Percentiles rank a stretch among this genome's conserved stretches.
Evolutionary conservation across 2,888 invertebrate genomes (phyloP).

Genomic region (Hirtodrosophila alboralis): DNA sequence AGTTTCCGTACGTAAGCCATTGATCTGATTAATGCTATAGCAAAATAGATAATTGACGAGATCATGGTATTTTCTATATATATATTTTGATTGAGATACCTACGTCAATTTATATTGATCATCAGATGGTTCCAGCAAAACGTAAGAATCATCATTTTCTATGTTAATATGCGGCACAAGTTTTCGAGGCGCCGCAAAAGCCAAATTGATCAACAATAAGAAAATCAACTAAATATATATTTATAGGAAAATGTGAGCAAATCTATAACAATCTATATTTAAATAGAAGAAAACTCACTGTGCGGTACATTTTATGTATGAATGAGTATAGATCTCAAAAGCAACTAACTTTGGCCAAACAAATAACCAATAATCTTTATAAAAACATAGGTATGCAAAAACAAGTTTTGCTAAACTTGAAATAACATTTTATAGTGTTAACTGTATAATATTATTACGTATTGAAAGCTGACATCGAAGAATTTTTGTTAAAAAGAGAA

Average conservation of each 20-base stretch:
- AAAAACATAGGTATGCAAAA: background rate
- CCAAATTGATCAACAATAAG: too few species aligned
- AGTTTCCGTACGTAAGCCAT: conserved; percentile 25
- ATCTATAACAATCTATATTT: background rate
- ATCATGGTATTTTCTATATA: background rate
- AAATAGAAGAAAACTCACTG: conserved; percentile 15
- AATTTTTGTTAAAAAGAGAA: background rate
- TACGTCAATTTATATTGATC: too few species aligned
- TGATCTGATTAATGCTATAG: conserved; percentile 13
- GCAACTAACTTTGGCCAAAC: conserved; percentile 6
- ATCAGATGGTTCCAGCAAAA: too few species aligned
- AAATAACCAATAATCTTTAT: background rate
- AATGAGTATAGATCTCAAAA: background rate
- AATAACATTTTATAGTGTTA: too few species aligned
- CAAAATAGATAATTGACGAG: background rate
- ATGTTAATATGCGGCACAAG: too few species aligned
- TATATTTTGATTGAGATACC: too few species aligned
- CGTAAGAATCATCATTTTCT: too few species aligned
- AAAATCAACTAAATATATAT: conserved; percentile 16
- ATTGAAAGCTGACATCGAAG: conserved; percentile 1
- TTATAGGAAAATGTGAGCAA: conserved; percentile 2
- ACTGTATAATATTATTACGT: background rate
- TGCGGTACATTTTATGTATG: conserved; percentile 5
- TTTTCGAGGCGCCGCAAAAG: too few species aligned
- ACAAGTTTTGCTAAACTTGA: conserved; percentile 2